These are phyloP conservation scores for Scaptomyza caliginosa DNA, from an alignment of 2,888 invertebrate genomes.

Conservation along the genomic window DNA sequence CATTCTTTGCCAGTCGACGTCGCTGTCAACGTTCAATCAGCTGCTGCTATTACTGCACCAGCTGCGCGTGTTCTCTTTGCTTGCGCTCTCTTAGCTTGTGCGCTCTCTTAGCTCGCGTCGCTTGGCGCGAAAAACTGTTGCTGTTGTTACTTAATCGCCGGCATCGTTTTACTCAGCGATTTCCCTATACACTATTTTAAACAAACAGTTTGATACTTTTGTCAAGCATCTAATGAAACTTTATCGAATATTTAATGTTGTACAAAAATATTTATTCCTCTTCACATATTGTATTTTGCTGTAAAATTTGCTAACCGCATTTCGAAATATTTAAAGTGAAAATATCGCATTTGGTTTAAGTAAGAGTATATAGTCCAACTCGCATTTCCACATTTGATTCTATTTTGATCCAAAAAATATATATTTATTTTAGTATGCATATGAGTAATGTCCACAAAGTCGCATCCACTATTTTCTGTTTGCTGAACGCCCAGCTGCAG, in stretches of 20 bases:
- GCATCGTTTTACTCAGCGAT: slow-evolving; percentile 52
- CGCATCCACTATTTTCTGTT: slow-evolving; percentile 19
- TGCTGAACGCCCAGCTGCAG: slow-evolving; percentile 9
- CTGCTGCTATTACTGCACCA: slow-evolving; percentile 61
- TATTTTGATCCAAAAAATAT: slow-evolving; percentile 3
- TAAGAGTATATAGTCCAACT: not conserved
- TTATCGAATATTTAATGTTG: not conserved
- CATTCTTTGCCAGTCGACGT: slow-evolving; percentile 66
- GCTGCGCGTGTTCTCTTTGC: slow-evolving; percentile 55
- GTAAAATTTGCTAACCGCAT: no score
- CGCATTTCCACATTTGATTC: not conserved
- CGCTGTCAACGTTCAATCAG: slow-evolving; percentile 28
- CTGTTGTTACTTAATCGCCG: slow-evolving; percentile 76
- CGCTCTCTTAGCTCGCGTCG: slow-evolving; percentile 33
- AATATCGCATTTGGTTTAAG: not conserved
- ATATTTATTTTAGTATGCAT: slow-evolving; percentile 10
- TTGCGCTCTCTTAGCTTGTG: slow-evolving; percentile 29
- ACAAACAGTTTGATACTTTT: slow-evolving; percentile 3
- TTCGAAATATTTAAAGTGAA: no score
- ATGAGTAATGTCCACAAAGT: not conserved
- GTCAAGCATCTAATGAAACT: slow-evolving; percentile 1
- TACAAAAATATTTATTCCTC: not conserved
- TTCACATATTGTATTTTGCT: no score
- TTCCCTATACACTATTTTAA: slow-evolving; percentile 33
- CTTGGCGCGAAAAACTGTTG: slow-evolving; percentile 76